These are phyloP conservation scores for Aphidius gifuensis DNA, from an alignment of 1,140 invertebrate species.

Conservation along the genomic window DNA sequence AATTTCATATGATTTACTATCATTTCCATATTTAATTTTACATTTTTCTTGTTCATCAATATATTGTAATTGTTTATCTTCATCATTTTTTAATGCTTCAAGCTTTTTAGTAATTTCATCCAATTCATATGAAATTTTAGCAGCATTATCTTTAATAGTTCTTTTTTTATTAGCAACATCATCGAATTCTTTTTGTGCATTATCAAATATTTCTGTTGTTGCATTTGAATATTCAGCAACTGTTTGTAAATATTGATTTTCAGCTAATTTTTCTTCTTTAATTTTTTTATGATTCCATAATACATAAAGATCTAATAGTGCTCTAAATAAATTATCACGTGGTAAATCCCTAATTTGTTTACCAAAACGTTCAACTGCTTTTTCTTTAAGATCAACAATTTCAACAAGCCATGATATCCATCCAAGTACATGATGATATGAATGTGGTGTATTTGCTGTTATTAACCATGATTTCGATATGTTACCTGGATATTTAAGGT, in stretches of 20 bases:
- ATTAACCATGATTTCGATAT: slow-evolving; percentile 61
- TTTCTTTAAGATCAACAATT: slow-evolving; percentile 40
- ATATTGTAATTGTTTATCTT: slow-evolving; percentile 22
- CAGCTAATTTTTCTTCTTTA: slow-evolving; percentile 34
- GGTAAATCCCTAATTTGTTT: no score
- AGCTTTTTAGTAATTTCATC: slow-evolving; percentile 25
- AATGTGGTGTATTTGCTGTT: slow-evolving; percentile 59
- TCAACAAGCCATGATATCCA: slow-evolving; percentile 59
- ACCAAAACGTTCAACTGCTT: slow-evolving; percentile 29
- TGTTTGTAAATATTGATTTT: slow-evolving; percentile 32
- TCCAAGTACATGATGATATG: slow-evolving; percentile 58
- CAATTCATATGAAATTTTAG: slow-evolving; percentile 26
- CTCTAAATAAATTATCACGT: slow-evolving; percentile 29
- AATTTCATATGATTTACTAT: slow-evolving; percentile 31
- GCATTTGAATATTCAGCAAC: slow-evolving; percentile 32
- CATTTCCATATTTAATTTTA: slow-evolving; percentile 23
- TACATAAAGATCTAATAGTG: slow-evolving; percentile 28
- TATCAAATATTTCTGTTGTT: slow-evolving; percentile 25
- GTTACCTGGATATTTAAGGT: slow-evolving; percentile 57
- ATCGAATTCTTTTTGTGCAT: slow-evolving; percentile 22
- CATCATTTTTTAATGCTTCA: slow-evolving; percentile 19
- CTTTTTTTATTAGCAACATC: slow-evolving; percentile 24
- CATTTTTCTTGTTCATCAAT: slow-evolving; percentile 27
- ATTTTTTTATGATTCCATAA: slow-evolving; percentile 40
- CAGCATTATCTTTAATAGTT: slow-evolving; percentile 9